Evolutionary conservation across 2,888 invertebrate species (phyloP).

Genomic region (Schizotus pectinicornis): DNA sequence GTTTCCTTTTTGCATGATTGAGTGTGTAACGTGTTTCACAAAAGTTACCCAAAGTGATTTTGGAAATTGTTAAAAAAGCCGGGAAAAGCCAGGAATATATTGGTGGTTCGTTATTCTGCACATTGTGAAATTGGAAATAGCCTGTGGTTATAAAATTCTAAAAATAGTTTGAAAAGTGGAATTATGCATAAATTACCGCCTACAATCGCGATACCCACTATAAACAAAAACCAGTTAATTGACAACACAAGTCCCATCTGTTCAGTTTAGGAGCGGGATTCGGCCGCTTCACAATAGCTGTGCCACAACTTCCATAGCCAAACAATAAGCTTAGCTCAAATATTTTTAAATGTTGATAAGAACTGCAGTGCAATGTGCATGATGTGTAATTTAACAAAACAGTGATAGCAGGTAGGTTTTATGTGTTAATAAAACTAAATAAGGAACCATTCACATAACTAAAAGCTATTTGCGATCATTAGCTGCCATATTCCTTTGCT

Average conservation of each 20-base stretch:
- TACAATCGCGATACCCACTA: conserved; percentile 9
- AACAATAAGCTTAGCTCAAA: too few relatives aligned
- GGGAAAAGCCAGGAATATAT: conserved; percentile 24
- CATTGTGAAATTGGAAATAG: not conserved
- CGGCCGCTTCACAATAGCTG: too few relatives aligned
- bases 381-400: too few relatives aligned
- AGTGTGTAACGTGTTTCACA: not conserved
- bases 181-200: conserved; percentile 23
- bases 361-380: too few relatives aligned
- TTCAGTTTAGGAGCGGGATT: not conserved
- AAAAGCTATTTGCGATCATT: too few relatives aligned
- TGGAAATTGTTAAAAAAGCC: conserved; percentile 5
- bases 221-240: conserved; percentile 10
- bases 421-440: too few relatives aligned
- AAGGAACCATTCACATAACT: too few relatives aligned
- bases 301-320: too few relatives aligned
- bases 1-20: too few relatives aligned
- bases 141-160: not conserved
- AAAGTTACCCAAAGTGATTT: not conserved
- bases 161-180: not conserved
- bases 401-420: too few relatives aligned
- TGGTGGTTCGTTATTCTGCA: conserved; percentile 1
- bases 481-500: too few relatives aligned
- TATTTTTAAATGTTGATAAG: too few relatives aligned
- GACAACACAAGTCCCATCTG: not conserved